Evolutionary conservation across 2,888 invertebrate species (phyloP), one percentile per base, ranked within the genome.

Genomic region (Endomychus coccineus): DNA sequence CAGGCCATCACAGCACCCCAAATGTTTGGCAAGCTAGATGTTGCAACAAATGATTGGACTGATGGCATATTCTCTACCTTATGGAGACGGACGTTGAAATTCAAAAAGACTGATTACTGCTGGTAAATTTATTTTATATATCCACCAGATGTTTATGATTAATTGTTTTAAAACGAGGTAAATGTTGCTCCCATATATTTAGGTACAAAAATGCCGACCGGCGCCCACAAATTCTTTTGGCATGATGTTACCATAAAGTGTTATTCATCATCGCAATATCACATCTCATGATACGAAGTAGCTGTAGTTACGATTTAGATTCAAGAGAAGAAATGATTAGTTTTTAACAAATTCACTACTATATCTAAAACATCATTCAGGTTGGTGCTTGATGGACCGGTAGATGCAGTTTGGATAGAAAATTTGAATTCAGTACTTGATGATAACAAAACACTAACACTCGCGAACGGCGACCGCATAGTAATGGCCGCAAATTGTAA

Each of bases 391-490:
- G 91, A 91, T 62, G 91, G 91, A 0, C 91, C 91, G 0, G 91
- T 91, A 2, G 91, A 91, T 62, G 89, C 90, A 1, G 87, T 91
- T 2, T 91, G 91, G 91, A 91, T 91, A 51, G 91, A 91, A 67
- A 91, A 91, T 64, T 69, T 91, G 6, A 91, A 91, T 66, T 90
- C 90, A 0, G 91, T 91, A 2, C 64, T 91, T 33, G 91, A 91
- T 58, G 91, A 91, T 54, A 91, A 90, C 58, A 90, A 90, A 64
- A 90, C 89, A 0, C 61, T 91, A 40, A 91, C 91, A 0, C 62
- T 91, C 40, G 91, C 91, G 4, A 91, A 91, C 55, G 90, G 91
- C 3, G 91, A 91, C 64, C 78, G 91, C 16, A 90, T 91, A 51
- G 77, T 86, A 25, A 91, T 91, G 90, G 82, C 88, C 0, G 71